Base-by-base conservation (phyloP, 2,113 vertebrate genomes). In the Todiramphus saurophagus region DNA sequence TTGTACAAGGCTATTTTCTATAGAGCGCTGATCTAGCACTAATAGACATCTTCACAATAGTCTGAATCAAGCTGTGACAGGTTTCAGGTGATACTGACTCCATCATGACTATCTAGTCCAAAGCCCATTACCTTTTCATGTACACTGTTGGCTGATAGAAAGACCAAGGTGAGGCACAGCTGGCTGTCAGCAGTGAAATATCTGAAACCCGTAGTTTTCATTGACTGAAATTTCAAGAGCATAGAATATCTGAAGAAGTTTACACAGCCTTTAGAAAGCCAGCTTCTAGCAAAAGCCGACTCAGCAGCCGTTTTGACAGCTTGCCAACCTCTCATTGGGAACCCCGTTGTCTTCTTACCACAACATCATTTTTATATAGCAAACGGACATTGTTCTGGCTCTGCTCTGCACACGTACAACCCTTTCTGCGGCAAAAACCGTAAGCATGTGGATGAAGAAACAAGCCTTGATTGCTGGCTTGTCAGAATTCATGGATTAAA, bases 351-450 rank as follows among this genome's bases (percentile, higher is more conserved):
- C 58, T 85, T 63, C 78, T 69, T 50, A 41, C 55, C 39, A 0
- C 68, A 72, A 4, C 51, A 16, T 11, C 13, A 2, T 20, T 69
- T 76, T 18, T 48, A 3, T 1, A 7, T 2, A 33, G 58, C n/a
- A 2, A 4, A 39, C 0, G 2, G 74, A 37, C 68, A 10, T 25
- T 0, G 0, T 9, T 80, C 70, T 30, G 44, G 70, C 67, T n/a
- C 39, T 8, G 56, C 35, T 1, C 48, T 30, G 74, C 56, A 62
- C 35, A 1, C 4, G 39, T 25, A 11, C 63, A n/a, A 4, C 14
- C 63, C 92, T 69, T 35, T 3, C 9, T 3, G 33, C 1, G 2
- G 28, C 5, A 16, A 12, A 66, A 4, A 1, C 37, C n/a, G 0
- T 6, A 3, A 39, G 56, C 74, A 56, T 33, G 43, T 11, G 35